Evolutionary conservation across 2,888 invertebrate species (phyloP).

Genomic region (Tanytarsus gracilentus): DNA sequence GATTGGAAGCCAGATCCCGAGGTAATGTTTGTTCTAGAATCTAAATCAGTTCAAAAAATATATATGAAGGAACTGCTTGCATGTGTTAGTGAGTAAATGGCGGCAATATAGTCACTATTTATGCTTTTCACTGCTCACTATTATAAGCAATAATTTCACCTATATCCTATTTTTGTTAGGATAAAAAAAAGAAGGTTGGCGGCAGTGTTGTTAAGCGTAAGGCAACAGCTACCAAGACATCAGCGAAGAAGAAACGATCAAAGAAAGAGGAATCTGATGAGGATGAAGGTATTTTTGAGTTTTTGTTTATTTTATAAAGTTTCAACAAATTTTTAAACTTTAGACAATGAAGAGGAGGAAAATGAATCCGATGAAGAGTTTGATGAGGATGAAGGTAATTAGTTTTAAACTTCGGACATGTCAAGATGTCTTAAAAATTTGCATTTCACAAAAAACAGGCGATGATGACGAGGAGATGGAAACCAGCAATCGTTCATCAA

Average conservation of each 20-base stretch:
- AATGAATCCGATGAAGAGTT: slow-evolving; percentile 3
- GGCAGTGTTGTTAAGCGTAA: slow-evolving; percentile 11
- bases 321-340: no score
- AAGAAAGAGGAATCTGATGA: slow-evolving; percentile 20
- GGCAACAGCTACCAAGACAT: slow-evolving; percentile 25
- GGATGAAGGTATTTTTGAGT: no score
- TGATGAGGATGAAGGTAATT: slow-evolving; percentile 8
- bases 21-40: slow-evolving; percentile 6
- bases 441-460: not conserved
- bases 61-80: not conserved
- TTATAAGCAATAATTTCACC: not conserved
- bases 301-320: no score
- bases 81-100: slow-evolving; percentile 24
- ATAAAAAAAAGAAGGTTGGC: slow-evolving; percentile 8
- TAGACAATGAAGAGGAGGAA: slow-evolving; percentile 24
- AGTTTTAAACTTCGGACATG: not conserved
- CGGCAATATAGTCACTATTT: slow-evolving; percentile 5
- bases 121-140: not conserved
- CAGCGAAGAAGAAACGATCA: slow-evolving; percentile 13
- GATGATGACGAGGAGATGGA: not conserved
- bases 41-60: not conserved
- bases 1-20: slow-evolving; percentile 27
- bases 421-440: not conserved
- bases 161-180: not conserved
- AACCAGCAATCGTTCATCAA: no score